Conservation (phyloP, 1,140 invertebrate species). For the Hycleus phaleratus region DNA sequence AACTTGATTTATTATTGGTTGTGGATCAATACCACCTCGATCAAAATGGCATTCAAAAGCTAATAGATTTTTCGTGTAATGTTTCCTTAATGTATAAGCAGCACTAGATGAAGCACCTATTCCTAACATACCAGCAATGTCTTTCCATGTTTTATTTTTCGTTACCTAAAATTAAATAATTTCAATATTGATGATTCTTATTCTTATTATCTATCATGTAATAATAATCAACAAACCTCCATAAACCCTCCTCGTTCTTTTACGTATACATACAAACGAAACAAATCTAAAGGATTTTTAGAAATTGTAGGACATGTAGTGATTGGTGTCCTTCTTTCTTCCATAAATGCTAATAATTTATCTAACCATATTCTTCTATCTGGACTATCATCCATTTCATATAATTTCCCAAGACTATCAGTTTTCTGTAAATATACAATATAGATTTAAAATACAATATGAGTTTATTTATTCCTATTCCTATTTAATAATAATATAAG, state of each 20-base stretch:
- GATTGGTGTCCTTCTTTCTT: slow-evolving; percentile 85
- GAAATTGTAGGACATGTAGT: slow-evolving; percentile 93
- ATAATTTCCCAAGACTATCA: slow-evolving; percentile 85
- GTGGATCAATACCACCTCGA: slow-evolving; percentile 88
- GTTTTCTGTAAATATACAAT: slow-evolving; percentile 60
- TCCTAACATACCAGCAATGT: slow-evolving; percentile 86
- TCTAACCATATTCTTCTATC: slow-evolving; percentile 87
- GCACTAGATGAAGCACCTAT: slow-evolving; percentile 95
- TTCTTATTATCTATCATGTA: neutral
- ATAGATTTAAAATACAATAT: slow-evolving; percentile 3
- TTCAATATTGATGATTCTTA: neutral
- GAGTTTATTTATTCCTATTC: neutral
- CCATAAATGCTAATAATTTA: slow-evolving; percentile 87
- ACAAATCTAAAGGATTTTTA: slow-evolving; percentile 96
- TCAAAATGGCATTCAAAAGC: slow-evolving; percentile 96
- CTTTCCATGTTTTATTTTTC: slow-evolving; percentile 97
- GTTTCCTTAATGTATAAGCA: slow-evolving; percentile 92
- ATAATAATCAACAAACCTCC: slow-evolving; percentile 65
- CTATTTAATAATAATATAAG: neutral
- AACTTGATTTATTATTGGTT: slow-evolving; percentile 90
- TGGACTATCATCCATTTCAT: slow-evolving; percentile 94
- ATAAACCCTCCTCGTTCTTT: slow-evolving; percentile 95
- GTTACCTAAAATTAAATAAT: slow-evolving; percentile 67
- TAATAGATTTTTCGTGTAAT: slow-evolving; percentile 94
- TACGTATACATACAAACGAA: slow-evolving; percentile 88